Base-by-base conservation (phyloP, 2,888 invertebrate species). In the Diogma glabrata region DNA sequence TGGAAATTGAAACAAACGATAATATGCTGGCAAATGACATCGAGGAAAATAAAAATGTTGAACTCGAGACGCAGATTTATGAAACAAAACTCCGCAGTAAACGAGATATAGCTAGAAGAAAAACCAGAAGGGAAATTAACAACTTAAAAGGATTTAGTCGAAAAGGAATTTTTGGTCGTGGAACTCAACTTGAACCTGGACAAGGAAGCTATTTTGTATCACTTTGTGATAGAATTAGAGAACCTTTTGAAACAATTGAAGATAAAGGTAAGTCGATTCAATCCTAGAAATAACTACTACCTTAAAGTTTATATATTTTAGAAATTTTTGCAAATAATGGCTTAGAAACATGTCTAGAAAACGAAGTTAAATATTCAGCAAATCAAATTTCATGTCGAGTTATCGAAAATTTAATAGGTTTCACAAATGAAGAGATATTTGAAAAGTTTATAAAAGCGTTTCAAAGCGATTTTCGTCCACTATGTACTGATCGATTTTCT, bases 301-400 rank as follows among this genome's bases (percentile, higher is more conserved):
- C 24, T 6, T 1, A n/a, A n/a, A n/a, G n/a, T n/a, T n/a, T n/a
- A n/a, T n/a, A n/a, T n/a, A 26, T 49, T 58, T 2, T 49, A 70
- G 69, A 64, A 0, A 63, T 59, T 36, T 66, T 89, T 62, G 83
- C 82, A 0, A 79, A 82, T 58, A 89, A 88, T 63, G 85, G 87
- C 0, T 75, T 88, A 51, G 80, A 82, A 56, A 77, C 84, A 61
- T 84, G 84, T 0, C 72, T 75, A 55, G 79, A 75, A 0, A 76
- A 81, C 55, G 90, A 90, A 67, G 67, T 87, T 0, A 77, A 84
- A 36, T 76, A 82, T 36, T 76, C 84, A 0, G 80, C 82, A 6
- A 91, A 91, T 69, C 89, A 90, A 67, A 74, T 90, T 0, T 87
- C 86, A 0, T 87, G 85, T 47, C 73, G 86, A 57, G 81, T 85